Percentiles rank a stretch among this genome's conserved stretches.
Conservation (phyloP, 2,888 invertebrate genomes). For the Aspidiotus rigidus region DNA sequence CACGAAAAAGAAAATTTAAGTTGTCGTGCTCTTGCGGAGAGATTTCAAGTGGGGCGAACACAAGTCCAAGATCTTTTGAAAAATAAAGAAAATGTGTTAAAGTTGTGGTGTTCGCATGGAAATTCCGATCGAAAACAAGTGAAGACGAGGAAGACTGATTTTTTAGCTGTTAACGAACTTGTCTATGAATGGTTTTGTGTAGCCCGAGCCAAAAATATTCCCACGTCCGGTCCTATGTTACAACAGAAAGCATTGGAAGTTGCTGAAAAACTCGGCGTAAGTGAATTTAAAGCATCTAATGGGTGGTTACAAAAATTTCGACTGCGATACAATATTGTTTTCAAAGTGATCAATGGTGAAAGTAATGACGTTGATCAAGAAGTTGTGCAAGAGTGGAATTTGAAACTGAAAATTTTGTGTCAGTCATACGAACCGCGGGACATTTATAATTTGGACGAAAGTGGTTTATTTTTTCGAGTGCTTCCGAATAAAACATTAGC, state of each 20-base stretch:
- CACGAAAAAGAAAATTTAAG: background rate
- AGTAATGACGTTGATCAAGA: slow-evolving; percentile 32
- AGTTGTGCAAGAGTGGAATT: slow-evolving; percentile 35
- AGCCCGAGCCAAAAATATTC: background rate
- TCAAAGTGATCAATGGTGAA: slow-evolving; percentile 38
- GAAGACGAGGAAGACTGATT: background rate
- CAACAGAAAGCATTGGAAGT: background rate
- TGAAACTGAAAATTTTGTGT: slow-evolving; percentile 35
- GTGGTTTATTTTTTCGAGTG: slow-evolving; percentile 39
- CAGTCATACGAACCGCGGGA: slow-evolving; percentile 38
- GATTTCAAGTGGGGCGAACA: background rate
- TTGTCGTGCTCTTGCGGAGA: background rate
- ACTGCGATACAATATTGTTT: slow-evolving; percentile 37
- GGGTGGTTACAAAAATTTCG: slow-evolving; percentile 38
- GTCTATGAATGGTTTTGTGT: background rate
- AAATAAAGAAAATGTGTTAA: background rate
- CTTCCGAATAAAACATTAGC: slow-evolving; percentile 39
- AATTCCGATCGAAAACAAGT: background rate
- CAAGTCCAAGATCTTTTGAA: background rate
- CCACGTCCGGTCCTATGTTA: no score
- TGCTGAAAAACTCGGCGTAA: no score
- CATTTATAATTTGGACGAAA: slow-evolving; percentile 40
- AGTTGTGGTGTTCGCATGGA: background rate
- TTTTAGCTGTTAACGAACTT: background rate
- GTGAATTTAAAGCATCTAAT: slow-evolving; percentile 35